Conservation (phyloP, 2,888 invertebrate genomes). For the Troilus luridus region DNA sequence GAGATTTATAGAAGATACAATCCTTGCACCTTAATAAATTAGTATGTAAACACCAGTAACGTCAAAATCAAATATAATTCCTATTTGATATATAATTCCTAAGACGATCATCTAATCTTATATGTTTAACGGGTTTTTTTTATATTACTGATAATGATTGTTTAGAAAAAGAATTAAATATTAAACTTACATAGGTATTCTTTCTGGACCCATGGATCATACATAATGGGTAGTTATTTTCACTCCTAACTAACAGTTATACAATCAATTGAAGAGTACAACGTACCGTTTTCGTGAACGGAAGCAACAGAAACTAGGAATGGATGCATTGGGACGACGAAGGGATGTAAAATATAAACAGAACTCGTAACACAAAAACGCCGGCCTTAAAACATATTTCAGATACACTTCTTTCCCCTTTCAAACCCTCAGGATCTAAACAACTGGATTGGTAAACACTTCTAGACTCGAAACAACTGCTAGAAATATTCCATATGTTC, state of each 20-base stretch:
- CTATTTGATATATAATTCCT: background rate
- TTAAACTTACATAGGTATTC: too few species aligned
- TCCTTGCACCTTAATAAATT: too few species aligned
- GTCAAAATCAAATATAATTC: too few species aligned
- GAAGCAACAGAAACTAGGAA: background rate
- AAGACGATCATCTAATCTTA: background rate
- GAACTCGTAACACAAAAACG: background rate
- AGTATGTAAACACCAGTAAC: too few species aligned
- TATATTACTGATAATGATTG: too few species aligned
- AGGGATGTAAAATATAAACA: constrained; percentile 4
- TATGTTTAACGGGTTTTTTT: background rate
- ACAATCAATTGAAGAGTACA: background rate
- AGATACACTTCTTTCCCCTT: background rate
- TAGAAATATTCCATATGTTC: constrained; percentile 30
- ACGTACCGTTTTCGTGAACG: background rate
- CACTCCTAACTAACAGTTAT: background rate
- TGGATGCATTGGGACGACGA: background rate
- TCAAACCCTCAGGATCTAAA: background rate
- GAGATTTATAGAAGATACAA: too few species aligned
- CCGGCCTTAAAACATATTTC: background rate
- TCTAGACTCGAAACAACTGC: background rate
- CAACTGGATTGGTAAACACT: background rate
- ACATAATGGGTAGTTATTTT: too few species aligned
- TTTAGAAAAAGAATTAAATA: too few species aligned
- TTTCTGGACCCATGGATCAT: too few species aligned